phyloP scores from a whole-genome alignment of 1,140 invertebrate genomes.

The Brachionus paranguensis region DNA sequence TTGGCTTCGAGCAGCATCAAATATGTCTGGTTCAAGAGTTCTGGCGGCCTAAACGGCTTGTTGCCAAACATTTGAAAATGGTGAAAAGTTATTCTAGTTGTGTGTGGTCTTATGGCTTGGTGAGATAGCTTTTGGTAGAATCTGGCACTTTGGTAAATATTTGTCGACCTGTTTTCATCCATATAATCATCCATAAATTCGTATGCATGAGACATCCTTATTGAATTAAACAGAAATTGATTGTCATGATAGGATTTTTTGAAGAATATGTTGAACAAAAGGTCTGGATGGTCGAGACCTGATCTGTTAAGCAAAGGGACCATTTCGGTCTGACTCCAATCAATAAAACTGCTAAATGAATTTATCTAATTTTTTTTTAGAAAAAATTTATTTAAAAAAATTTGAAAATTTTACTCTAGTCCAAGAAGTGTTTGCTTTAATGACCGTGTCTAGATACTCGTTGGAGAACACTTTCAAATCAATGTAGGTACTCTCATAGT shows the following conservation, averaged over 20 bases:
- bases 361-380: not conserved
- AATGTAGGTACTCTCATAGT: slow-evolving; percentile 5
- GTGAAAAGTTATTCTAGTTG: not conserved
- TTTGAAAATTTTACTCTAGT: not conserved
- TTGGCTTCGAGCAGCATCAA: not conserved
- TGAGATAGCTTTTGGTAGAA: not conserved
- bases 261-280: not conserved
- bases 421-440: not conserved
- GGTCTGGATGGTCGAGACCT: not conserved
- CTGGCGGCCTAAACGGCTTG: not conserved
- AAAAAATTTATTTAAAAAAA: not conserved
- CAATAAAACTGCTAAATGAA: not conserved
- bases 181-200: not conserved
- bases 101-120: not conserved
- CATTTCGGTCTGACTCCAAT: not conserved
- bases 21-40: not conserved
- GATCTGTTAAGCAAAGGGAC: not conserved
- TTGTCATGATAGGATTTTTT: not conserved
- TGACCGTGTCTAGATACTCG: not conserved
- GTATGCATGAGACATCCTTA: not conserved
- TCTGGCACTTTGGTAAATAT: not conserved
- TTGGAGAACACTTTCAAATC: not conserved
- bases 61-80: not conserved
- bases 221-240: slow-evolving; percentile 13
- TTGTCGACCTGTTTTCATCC: not conserved